phyloP scores from a whole-genome alignment of 1,140 invertebrate species.

The Camponotus pennsylvanicus region DNA sequence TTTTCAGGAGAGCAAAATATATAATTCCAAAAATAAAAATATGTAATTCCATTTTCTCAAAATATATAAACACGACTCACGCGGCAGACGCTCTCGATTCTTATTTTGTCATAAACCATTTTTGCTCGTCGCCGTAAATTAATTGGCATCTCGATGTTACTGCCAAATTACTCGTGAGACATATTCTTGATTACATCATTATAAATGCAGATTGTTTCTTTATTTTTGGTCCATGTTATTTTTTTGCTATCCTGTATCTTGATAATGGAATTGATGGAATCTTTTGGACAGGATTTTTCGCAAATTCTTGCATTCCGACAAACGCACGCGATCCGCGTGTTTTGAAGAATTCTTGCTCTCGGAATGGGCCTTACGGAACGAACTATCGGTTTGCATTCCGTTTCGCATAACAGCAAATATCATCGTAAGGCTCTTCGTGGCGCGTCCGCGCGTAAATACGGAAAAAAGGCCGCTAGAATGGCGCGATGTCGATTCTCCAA shows the following conservation, averaged over 20 bases:
- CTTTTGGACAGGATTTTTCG: not conserved
- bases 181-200: slow-evolving; percentile 27
- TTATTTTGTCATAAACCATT: not conserved
- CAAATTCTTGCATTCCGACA: not conserved
- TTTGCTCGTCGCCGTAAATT: not conserved
- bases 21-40: not conserved
- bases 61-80: not conserved
- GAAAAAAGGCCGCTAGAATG: slow-evolving; percentile 13
- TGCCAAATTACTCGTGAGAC: slow-evolving; percentile 29
- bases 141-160: slow-evolving; percentile 38
- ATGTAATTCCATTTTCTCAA: slow-evolving; percentile 1
- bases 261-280: not conserved
- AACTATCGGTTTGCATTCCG: not conserved
- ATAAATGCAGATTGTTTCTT: not conserved
- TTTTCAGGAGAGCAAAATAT: not conserved
- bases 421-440: not conserved
- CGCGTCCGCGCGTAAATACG: slow-evolving; percentile 5
- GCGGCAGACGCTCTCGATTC: not conserved
- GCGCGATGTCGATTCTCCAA: slow-evolving; percentile 34
- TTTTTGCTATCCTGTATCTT: not conserved
- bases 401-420: not conserved
- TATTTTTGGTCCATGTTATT: slow-evolving; percentile 19
- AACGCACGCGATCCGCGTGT: slow-evolving; percentile 40
- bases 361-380: not conserved
- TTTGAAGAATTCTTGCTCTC: slow-evolving; percentile 21